Conservation (phyloP, 2,113 vertebrate genomes). For the Condylura cristata region DNA sequence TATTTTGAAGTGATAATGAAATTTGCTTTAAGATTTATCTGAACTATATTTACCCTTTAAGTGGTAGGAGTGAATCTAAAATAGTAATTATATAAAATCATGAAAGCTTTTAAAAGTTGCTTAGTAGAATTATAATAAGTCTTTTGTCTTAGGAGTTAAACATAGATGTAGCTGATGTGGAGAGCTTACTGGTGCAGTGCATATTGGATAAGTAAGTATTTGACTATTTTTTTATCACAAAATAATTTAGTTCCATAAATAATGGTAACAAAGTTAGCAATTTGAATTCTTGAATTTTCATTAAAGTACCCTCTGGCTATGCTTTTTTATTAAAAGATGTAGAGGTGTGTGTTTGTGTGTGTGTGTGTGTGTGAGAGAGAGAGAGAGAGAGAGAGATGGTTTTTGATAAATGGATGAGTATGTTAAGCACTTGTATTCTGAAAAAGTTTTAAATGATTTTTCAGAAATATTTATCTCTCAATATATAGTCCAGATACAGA, state of each 20-base stretch:
- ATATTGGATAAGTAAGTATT: conserved; percentile 99
- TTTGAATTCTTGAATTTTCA: conserved; percentile 24
- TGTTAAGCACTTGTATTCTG: not conserved
- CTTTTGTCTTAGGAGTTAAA: conserved; percentile 94
- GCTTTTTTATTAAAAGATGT: not conserved
- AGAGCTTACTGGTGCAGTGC: conserved; percentile 99
- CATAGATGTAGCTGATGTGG: conserved; percentile 99
- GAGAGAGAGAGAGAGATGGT: no score
- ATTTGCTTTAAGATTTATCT: conserved; percentile 22
- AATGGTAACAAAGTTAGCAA: not conserved
- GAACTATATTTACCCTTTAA: conserved; percentile 26
- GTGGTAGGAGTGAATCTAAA: conserved; percentile 50
- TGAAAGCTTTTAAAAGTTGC: conserved; percentile 24
- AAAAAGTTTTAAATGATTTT: conserved; percentile 44
- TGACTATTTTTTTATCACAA: conserved; percentile 26
- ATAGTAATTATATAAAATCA: conserved; percentile 21
- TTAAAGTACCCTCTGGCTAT: not conserved
- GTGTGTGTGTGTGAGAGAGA: not conserved
- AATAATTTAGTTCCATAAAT: not conserved
- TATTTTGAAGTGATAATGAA: not conserved
- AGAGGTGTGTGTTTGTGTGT: not conserved
- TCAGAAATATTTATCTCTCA: conserved; percentile 5
- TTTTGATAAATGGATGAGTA: not conserved
- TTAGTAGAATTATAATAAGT: conserved; percentile 61
- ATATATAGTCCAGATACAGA: not conserved